Base-by-base conservation (phyloP, 2,113 vertebrate genomes). In the Cynocephalus volans region DNA sequence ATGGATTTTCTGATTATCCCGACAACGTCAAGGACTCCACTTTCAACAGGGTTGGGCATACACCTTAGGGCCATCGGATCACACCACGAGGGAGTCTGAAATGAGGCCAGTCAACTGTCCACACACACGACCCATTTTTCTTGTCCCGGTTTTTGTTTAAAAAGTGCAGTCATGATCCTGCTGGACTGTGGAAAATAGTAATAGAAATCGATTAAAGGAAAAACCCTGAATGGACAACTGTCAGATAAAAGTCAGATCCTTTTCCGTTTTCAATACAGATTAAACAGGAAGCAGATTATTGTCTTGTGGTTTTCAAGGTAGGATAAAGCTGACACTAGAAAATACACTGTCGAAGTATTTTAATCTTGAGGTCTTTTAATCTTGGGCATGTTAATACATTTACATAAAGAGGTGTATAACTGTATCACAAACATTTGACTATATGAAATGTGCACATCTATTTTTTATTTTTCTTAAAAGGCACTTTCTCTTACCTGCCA, bases 381-480 rank as follows among this genome's bases (percentile, higher is more conserved):
- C 60, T 58, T n/a, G 45, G 48, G 26, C 41, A 24, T 88, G 83
- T 73, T 92, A 60, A 88, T 81, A 77, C 73, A 69, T 85, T 70
- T 83, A 26, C 56, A 54, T 14, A 50, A 56, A 96, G 79, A 95
- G 64, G 31, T 87, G 9, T 64, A 23, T 82, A 54, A 45, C 64
- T 88, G 52, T 86, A 73, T 24, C 8, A 69, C 56, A 80, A 75
- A 93, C 50, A 67, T 28, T 64, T 58, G 60, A 26, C 23, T 9
- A 26, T 31, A 12, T 45, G 64, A 83, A 50, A 92, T 45, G 58
- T n/a, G 54, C 58, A 36, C 4, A 18, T 86, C 24, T 17, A 62
- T 88, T 91, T 91, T 88, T 81, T 69, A 8, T 82, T 72, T 90
- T 93, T 88, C 56, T 91, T 73, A 36, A 84, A 90, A 85, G 87